A percentile compares a stretch with the other conserved stretches of the same genome.
phyloP scores from a whole-genome alignment of 2,113 vertebrate genomes.

The Chaenogobius annularis region DNA sequence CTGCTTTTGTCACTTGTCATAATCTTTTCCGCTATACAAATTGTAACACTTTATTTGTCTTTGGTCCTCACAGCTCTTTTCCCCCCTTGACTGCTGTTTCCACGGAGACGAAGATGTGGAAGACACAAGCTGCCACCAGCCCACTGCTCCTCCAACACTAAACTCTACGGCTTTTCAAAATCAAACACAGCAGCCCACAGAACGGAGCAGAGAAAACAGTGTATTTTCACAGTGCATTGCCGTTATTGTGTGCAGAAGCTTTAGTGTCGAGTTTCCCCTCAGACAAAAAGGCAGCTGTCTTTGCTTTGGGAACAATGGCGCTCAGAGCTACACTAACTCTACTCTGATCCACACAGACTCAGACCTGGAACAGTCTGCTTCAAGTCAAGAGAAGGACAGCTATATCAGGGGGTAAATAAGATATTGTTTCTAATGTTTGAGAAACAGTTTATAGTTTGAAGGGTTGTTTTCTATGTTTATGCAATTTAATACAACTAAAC shows the following conservation, averaged over 20 bases:
- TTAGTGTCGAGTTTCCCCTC: constrained; percentile 33
- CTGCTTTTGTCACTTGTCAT: not conserved
- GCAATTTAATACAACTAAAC: too few species aligned
- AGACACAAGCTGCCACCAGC: constrained; percentile 49
- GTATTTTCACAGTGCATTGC: constrained; percentile 56
- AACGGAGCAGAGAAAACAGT: constrained; percentile 17
- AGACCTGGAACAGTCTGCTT: constrained; percentile 52
- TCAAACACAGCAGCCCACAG: constrained; percentile 53
- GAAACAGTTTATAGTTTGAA: not conserved
- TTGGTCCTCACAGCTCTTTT: not conserved
- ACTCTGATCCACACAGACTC: constrained; percentile 28
- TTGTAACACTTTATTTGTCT: not conserved
- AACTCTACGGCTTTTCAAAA: constrained; percentile 54
- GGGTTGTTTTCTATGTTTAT: too few species aligned
- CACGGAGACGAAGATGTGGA: constrained; percentile 54
- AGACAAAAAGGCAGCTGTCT: constrained; percentile 63
- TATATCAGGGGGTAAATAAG: constrained; percentile 33
- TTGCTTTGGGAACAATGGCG: constrained; percentile 57
- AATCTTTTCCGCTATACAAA: not conserved
- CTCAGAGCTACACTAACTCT: constrained; percentile 38
- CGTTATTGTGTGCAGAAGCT: constrained; percentile 55
- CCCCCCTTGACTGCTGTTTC: constrained; percentile 34
- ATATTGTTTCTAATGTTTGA: constrained; percentile 1
- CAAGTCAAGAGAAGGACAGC: constrained; percentile 44
- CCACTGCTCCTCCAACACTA: constrained; percentile 29